Conservation (phyloP, 1,140 invertebrate species). For the Goniozus legneri region DNA sequence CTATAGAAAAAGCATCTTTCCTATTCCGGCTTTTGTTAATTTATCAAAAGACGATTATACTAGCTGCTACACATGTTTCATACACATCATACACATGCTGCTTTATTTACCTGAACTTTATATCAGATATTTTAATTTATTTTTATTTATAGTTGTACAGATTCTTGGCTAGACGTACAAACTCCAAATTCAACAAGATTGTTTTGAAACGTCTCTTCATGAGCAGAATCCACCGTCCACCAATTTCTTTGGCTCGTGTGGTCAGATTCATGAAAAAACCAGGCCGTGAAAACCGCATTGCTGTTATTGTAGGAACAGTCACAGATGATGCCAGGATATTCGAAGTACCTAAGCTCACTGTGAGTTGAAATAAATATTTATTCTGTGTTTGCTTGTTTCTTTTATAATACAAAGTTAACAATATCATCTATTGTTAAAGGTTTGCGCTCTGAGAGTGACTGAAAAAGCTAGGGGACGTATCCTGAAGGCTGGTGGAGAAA, state of each 20-base stretch:
- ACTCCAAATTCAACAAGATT: constrained; percentile 95
- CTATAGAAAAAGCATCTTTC: constrained; percentile 36
- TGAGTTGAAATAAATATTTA: constrained; percentile 48
- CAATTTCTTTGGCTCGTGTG: constrained; percentile 86
- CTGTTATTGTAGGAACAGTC: constrained; percentile 92
- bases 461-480: constrained; percentile 92
- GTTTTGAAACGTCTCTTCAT: constrained; percentile 94
- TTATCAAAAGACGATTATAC: constrained; percentile 31
- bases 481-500: constrained; percentile 91
- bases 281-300: constrained; percentile 80
- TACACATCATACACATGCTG: not conserved
- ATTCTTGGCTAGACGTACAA: constrained; percentile 91
- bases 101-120: not conserved
- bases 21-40: constrained; percentile 33
- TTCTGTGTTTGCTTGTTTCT: too few species aligned
- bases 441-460: constrained; percentile 92
- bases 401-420: constrained; percentile 7
- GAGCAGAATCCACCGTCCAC: constrained; percentile 92
- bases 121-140: too few species aligned
- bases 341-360: constrained; percentile 87
- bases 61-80: constrained; percentile 29
- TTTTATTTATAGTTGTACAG: constrained; percentile 80
- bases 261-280: constrained; percentile 83
- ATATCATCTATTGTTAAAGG: constrained; percentile 50
- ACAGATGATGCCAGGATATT: constrained; percentile 95